Percentiles rank a stretch among this genome's conserved stretches.
Evolutionary conservation across 23 tunicate species (phyloP).

Genomic region (Botrylloides violaceus): DNA sequence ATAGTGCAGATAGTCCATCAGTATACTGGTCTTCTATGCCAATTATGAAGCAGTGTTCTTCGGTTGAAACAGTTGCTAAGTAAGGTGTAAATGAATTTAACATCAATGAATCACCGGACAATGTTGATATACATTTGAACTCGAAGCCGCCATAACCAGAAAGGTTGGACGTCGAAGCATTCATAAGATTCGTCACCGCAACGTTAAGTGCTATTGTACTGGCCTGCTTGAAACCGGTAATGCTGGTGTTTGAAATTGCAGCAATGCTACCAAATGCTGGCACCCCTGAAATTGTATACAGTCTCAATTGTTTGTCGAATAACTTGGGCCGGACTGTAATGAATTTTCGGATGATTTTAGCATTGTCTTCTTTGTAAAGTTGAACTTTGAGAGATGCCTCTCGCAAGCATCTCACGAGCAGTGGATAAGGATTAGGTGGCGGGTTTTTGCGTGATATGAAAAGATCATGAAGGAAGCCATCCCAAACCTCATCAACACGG

Average conservation of each 20-base stretch:
- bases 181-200: background rate
- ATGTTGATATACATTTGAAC: background rate
- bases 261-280: constrained; percentile 1
- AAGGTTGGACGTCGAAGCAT: background rate
- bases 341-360: background rate
- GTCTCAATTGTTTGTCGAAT: background rate
- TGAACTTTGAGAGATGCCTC: constrained; percentile 29
- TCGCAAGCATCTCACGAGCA: constrained; percentile 25
- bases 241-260: background rate
- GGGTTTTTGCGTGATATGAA: constrained; percentile 25
- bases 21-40: background rate
- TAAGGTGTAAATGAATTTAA: constrained; percentile 4
- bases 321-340: background rate
- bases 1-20: constrained; percentile 4
- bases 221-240: background rate
- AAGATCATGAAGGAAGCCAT: constrained; percentile 28
- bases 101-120: constrained; percentile 6
- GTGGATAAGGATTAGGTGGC: constrained; percentile 70
- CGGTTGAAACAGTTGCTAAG: background rate
- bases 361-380: background rate
- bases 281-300: constrained; percentile 4
- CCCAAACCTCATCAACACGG: constrained; percentile 47
- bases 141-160: background rate
- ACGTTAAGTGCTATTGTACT: constrained; percentile 6
- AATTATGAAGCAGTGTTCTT: constrained; percentile 9